Base-by-base conservation (phyloP, 2,888 invertebrate genomes). In the Ophion slaviceki region DNA sequence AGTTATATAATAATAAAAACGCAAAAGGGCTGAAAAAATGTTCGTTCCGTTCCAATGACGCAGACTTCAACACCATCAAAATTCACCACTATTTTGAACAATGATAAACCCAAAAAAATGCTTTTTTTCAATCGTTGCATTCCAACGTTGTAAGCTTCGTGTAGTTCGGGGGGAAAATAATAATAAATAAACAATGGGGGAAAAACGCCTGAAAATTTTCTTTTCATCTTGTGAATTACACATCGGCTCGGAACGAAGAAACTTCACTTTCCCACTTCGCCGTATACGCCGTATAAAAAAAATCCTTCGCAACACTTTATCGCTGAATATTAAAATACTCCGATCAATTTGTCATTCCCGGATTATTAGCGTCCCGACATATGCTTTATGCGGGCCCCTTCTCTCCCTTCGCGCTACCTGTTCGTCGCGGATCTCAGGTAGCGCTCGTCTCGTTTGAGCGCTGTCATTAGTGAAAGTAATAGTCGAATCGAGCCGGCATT, bases 401-500 rank as follows among this genome's bases (percentile, higher is more conserved):
- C 67, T 85, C 61, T 24, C 57, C 72, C 68, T 77, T 67, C 59
- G 61, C 66, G 17, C 24, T 47, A 47, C 71, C 70, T 68, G 53
- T 78, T 62, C 40, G 53, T 47, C 7, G 74, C 28, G 47, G 45
- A 81, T 70, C 70, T 68, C 76, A 57, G 28, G 40, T 79, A 79
- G 57, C 32, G 40, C 74, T 81, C 71, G 66, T 72, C 81, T 78
- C 74, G 75, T 75, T 71, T 59, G 36, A 79, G 28, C 66, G 40
- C 20, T 64, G 74, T 77, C 80, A 74, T 72, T 82, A 84, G 84
- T 78, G 84, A 86, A 84, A 79, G 86, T 84, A 79, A 79, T 82
- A 76, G 82, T 82, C 71, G 79, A 80, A 85, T 82, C 79, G 66
- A 80, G 76, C 66, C 20, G 88, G 88, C 86, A 86, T 88, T 89